A percentile compares a stretch with the other conserved stretches of the same genome.
Evolutionary conservation across 2,113 vertebrate genomes (phyloP).

Genomic region (Ranitomeya imitator): DNA sequence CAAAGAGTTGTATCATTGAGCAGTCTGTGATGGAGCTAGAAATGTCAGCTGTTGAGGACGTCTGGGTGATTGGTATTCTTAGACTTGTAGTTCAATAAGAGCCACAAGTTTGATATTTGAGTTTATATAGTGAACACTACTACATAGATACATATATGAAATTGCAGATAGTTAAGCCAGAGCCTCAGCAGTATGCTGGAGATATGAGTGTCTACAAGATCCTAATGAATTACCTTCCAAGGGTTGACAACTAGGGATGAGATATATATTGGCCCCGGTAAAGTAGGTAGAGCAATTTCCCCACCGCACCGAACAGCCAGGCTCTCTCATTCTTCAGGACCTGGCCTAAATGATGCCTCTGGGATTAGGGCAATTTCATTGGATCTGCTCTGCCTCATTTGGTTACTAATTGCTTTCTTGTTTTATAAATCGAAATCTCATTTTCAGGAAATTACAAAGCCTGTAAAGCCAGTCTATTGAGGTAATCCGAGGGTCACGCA

Average conservation of each 20-base stretch:
- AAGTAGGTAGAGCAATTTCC: conserved; percentile 71
- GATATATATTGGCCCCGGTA: conserved; percentile 69
- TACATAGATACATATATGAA: not conserved
- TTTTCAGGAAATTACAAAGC: conserved; percentile 82
- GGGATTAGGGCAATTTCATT: conserved; percentile 82
- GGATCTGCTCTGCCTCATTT: conserved; percentile 85
- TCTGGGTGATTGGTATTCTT: not conserved
- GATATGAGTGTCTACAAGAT: conserved; percentile 11
- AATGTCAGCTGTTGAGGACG: not conserved
- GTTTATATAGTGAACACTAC: not conserved
- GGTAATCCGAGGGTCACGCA: conserved; percentile 77
- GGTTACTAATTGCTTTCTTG: conserved; percentile 88
- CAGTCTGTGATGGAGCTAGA: not conserved
- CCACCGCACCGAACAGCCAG: conserved; percentile 59
- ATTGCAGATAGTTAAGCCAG: not conserved
- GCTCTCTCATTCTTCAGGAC: conserved; percentile 72
- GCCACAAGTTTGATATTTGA: not conserved
- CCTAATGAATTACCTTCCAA: conserved; percentile 50
- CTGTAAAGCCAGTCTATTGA: conserved; percentile 75
- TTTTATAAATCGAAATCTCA: conserved; percentile 87
- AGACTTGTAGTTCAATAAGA: not conserved
- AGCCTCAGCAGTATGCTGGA: not conserved
- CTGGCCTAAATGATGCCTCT: conserved; percentile 77
- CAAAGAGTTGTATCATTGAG: too few species aligned
- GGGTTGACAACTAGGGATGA: conserved; percentile 53